Base-by-base conservation (phyloP, 2,888 invertebrate species). In the Thymelicus sylvestris region DNA sequence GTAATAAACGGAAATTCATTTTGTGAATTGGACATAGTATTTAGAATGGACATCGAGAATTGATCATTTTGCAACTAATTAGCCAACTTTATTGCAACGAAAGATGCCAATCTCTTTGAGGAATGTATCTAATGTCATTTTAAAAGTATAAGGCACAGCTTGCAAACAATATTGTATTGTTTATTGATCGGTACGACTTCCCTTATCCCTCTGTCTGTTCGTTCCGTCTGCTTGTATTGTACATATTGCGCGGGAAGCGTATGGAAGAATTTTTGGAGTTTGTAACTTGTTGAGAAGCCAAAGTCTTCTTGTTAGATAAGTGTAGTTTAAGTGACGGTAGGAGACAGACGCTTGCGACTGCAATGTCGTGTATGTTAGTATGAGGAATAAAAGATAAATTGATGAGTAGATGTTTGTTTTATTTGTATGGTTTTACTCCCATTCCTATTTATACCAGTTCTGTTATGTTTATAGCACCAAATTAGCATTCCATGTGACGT, bases 251-350 rank as follows among this genome's bases (percentile, higher is more conserved):
- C 8, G 64, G 19, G 59, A 50, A 13, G 50, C 57, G 59, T 39
- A 57, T 41, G 31, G 13, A 60, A 61, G 15, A 6, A 57, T 68
- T 69, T 70, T 47, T 60, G 24, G 55, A 65, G 60, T 60, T 52
- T 65, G 59, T 70, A 61, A 44, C 47, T 66, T 52, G 50, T 31
- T 80, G 77, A 85, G 91, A 87, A 92, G 91, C 92, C 91, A 91
- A 92, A 92, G 91, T 89, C 91, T 93, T 93, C 92, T 89, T 87
- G 83, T 85, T 84, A 83, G 78, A 79, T 52, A 89, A 85, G 81
- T 77, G 80, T 86, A 83, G 84, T 80, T 78, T 85, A 85, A 80
- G 81, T 80, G 80, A 85, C 81, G 81, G 84, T 83, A 83, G 84
- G 81, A 84, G 85, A 80, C 74, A 76, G 64, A 77, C 77, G 85